phyloP scores from a whole-genome alignment of 1,140 invertebrate genomes.

The Monomorium pharaonis region DNA sequence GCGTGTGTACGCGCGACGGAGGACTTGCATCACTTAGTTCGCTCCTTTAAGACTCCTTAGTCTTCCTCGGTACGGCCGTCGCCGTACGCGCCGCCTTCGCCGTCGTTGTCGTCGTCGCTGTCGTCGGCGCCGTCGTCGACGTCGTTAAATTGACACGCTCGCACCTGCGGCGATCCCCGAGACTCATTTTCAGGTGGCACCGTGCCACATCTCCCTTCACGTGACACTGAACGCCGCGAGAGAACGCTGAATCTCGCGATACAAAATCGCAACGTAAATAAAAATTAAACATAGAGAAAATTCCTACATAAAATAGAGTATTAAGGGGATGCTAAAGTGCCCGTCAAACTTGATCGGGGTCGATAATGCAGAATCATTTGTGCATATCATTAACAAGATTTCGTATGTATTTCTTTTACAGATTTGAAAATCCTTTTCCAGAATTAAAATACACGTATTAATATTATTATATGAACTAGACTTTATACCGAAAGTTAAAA shows the following conservation, averaged over 20 bases:
- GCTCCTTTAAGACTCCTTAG: slow-evolving; percentile 61
- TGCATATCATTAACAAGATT: too few relatives aligned
- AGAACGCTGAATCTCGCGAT: background rate
- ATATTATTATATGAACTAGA: too few relatives aligned
- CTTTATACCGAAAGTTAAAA: too few relatives aligned
- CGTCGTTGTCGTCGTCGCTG: slow-evolving; percentile 41
- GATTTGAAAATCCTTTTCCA: too few relatives aligned
- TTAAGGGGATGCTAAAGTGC: too few relatives aligned
- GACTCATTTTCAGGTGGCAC: slow-evolving; percentile 31
- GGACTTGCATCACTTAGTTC: slow-evolving; percentile 59
- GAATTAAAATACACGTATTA: too few relatives aligned
- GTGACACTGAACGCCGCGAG: background rate
- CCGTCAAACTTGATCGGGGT: too few relatives aligned
- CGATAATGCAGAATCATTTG: too few relatives aligned
- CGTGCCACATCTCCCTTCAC: slow-evolving; percentile 13
- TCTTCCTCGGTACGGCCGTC: slow-evolving; percentile 66
- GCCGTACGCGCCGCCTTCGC: slow-evolving; percentile 36
- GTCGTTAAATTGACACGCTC: slow-evolving; percentile 52
- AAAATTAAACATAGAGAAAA: background rate
- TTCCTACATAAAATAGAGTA: background rate
- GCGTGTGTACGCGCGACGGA: slow-evolving; percentile 32
- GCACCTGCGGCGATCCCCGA: slow-evolving; percentile 48
- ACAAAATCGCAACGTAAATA: background rate
- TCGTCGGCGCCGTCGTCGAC: slow-evolving; percentile 35
- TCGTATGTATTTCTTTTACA: too few relatives aligned